These are phyloP conservation scores for Cryptotis parvus DNA, from an alignment of 2,113 vertebrate species.

Conservation along the genomic window DNA sequence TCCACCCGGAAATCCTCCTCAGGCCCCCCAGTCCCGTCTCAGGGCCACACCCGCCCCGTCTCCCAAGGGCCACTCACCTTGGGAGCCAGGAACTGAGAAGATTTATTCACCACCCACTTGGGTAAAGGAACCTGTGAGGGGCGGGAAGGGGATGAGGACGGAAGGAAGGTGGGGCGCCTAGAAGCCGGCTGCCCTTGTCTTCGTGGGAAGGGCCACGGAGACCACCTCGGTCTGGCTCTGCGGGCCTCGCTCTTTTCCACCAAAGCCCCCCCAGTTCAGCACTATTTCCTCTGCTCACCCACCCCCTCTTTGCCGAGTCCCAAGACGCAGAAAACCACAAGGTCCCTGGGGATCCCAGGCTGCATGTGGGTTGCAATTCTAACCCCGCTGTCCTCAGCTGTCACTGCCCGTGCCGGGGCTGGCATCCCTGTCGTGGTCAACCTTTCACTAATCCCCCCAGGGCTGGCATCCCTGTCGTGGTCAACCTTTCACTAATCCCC, in stretches of 20 bases:
- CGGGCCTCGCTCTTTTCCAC: not conserved
- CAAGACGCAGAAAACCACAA: not conserved
- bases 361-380: not conserved
- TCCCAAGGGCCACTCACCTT: slow-evolving; percentile 92
- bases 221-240: not conserved
- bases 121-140: slow-evolving; percentile 93
- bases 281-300: not conserved
- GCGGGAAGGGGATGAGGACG: not conserved
- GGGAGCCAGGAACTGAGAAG: slow-evolving; percentile 95
- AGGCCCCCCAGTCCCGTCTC: not conserved
- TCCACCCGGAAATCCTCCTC: not conserved
- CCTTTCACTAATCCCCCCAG: not conserved
- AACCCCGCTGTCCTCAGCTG: not conserved
- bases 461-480: not conserved
- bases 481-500: not conserved
- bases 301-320: not conserved
- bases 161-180: not conserved
- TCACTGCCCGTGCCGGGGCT: not conserved
- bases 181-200: not conserved
- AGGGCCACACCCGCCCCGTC: too few species aligned
- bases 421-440: not conserved
- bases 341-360: not conserved
- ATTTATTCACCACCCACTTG: slow-evolving; percentile 98
- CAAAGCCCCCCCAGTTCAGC: not conserved
- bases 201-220: not conserved